These are phyloP conservation scores for Emys orbicularis DNA, from an alignment of 2,797 vertebrate species.

Conservation along the genomic window DNA sequence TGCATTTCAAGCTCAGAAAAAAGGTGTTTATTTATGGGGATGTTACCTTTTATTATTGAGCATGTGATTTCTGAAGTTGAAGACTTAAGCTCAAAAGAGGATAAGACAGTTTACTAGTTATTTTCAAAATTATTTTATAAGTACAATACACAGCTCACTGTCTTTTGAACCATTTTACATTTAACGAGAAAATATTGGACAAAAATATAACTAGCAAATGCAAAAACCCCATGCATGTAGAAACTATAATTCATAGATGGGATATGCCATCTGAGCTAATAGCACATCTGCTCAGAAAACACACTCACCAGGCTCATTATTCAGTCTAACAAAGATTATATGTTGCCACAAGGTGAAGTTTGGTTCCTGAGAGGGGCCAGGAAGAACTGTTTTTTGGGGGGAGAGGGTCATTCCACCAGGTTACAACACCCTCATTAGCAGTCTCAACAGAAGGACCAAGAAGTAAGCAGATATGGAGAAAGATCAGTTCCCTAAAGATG, in stretches of 20 bases:
- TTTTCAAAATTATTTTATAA: background rate
- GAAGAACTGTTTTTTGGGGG: background rate
- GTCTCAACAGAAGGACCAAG: background rate
- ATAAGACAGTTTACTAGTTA: background rate
- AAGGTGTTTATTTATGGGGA: conserved; percentile 37
- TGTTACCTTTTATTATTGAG: conserved; percentile 32
- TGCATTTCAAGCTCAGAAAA: conserved; percentile 33
- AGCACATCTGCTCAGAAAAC: background rate
- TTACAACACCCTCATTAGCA: background rate
- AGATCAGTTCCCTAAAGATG: background rate
- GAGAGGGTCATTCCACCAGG: background rate
- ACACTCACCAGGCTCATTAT: background rate
- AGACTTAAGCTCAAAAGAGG: conserved; percentile 17
- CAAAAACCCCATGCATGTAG: background rate
- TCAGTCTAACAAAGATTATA: background rate
- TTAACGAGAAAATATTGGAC: background rate
- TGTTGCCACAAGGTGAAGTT: background rate
- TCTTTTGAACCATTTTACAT: background rate
- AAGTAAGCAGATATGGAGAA: background rate
- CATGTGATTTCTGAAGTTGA: conserved; percentile 12
- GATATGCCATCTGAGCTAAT: background rate
- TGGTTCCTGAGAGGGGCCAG: background rate
- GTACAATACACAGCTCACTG: background rate
- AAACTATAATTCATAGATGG: background rate
- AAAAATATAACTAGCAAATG: conserved; percentile 25